These are phyloP conservation scores for Intellagama lesueurii DNA, from an alignment of 2,797 vertebrate species.

Conservation along the genomic window DNA sequence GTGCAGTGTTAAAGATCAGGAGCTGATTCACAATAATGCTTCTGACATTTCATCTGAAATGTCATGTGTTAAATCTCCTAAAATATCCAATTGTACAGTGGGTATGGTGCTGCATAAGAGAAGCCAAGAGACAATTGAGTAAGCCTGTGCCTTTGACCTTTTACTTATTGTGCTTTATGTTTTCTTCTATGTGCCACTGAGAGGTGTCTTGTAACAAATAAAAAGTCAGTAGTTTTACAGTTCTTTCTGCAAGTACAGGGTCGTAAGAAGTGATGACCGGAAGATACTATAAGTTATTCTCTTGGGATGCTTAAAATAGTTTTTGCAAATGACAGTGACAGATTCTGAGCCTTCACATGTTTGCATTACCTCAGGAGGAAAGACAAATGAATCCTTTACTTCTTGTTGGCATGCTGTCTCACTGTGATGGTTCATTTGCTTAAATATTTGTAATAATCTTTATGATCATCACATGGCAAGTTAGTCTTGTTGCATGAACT, in stretches of 20 bases:
- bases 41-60: constrained; percentile 72
- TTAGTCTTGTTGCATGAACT: neutral
- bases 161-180: constrained; percentile 57
- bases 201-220: constrained; percentile 12
- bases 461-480: neutral
- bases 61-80: constrained; percentile 68
- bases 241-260: neutral
- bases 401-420: neutral
- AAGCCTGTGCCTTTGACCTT: constrained; percentile 60
- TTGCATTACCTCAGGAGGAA: neutral
- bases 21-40: constrained; percentile 49
- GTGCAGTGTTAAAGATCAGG: constrained; percentile 45
- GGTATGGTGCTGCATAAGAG: constrained; percentile 57
- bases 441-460: neutral
- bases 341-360: neutral
- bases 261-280: neutral
- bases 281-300: neutral
- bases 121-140: constrained; percentile 52
- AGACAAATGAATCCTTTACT: neutral
- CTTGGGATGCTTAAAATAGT: constrained; percentile 13
- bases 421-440: neutral
- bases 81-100: constrained; percentile 56
- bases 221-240: neutral
- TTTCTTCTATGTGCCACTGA: constrained; percentile 26
- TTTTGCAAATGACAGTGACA: neutral